Base-by-base conservation (phyloP, 2,113 vertebrate genomes). In the Crotalus tigris region DNA sequence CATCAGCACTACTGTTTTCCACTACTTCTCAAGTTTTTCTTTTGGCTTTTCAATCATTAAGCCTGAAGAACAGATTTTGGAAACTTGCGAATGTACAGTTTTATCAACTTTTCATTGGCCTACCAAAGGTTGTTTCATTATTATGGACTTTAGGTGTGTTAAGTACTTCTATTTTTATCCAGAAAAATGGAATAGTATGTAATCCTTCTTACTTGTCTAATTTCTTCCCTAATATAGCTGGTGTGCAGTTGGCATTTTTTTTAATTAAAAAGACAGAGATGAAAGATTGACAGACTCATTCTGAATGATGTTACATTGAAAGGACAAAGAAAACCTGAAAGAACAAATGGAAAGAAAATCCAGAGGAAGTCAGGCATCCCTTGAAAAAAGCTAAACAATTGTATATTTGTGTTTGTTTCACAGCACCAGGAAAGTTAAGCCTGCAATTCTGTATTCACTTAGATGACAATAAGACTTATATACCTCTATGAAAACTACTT, bases 221-320 rank as follows among this genome's bases (percentile, higher is more conserved):
- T 44, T 44, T 57, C 53, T 69, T 46, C 59, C 57, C 75, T 75
- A 49, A 75, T 19, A 53, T 51, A 90, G 46, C 26, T 88, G 58
- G 21, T 12, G 11, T 54, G n/a, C 46, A 51, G 7, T 6, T n/a
- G 49, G 53, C 13, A 69, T 88, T n/a, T 88, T 33, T 19, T 88
- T 88, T 75, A 92, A 88, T 54, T 61, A 86, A 92, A 51, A 92
- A 75, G 59, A 55, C 61, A 33, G 46, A 53, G 21, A 92, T 59
- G 44, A 46, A 26, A 92, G 91, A 92, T 55, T 64, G 91, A 39
- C 58, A 92, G 19, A 39, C 17, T 59, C n/a, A 75, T 49, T 69
- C 23, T 64, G 49, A 92, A 88, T 44, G 91, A 33, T 59, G n/a
- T 9, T 19, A 26, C 21, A 9, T 69, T 69, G 12, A 92, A 92